Base-by-base conservation (phyloP, 2,888 invertebrate genomes). In the Cephus rjabovi region DNA sequence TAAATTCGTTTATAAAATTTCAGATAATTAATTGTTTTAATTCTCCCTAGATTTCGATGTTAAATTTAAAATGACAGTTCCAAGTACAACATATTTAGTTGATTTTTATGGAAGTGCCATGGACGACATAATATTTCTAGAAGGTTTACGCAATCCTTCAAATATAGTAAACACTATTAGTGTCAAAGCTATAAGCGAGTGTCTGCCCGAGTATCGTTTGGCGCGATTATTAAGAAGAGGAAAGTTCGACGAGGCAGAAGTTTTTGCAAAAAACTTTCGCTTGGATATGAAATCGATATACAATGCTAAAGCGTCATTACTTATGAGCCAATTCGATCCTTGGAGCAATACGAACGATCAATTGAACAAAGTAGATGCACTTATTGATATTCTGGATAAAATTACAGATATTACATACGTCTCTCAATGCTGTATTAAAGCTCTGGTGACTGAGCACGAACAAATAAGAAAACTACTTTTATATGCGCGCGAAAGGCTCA, bases 241-340 rank as follows among this genome's bases (percentile, higher is more conserved):
- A 73, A 90, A 91, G 82, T 93, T 93, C 83, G 91, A 92, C 12
- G 92, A 93, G 85, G 93, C 93, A 3, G 92, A 92, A 85, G 81
- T 85, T 33, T 93, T 93, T 86, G 93, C 93, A 0, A 85, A 81
- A 71, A 86, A 87, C 37, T 93, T 92, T 84, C 86, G 89, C 76
- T 86, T 94, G 34, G 88, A 92, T 80, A 81, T 89, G 68, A 90
- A 92, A 77, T 83, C 89, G 12, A 90, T 93, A 76, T 90, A 91
- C 79, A 91, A 90, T 79, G 92, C 92, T 3, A 92, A 92, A 86
- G 92, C 92, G 1, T 88, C 91, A 81, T 84, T 89, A 9, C 86
- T 93, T 69, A 87, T 91, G 74, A 86, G 87, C 75, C 85, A 89
- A 77, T 83, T 91, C 11, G 87, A 88, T 40, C 87, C 90, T 30